Evolutionary conservation across 2,797 vertebrate genomes (phyloP), one percentile per base, ranked within the genome.

Genomic region (Scomberomorus guttatus): DNA sequence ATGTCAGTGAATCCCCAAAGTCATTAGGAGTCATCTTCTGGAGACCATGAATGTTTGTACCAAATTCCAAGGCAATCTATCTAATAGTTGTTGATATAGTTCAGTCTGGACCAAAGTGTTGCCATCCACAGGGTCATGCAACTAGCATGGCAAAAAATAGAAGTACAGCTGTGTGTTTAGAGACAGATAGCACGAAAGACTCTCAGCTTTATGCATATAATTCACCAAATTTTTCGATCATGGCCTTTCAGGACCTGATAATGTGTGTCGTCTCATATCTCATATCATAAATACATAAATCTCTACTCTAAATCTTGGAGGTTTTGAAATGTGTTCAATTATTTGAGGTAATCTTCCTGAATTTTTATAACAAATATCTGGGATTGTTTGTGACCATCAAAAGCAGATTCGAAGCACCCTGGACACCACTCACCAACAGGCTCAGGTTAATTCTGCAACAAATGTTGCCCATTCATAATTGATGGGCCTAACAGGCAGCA

Each of bases 381-480:
- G 6, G 20, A 32, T 57, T 60, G 37, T 56, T 50, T 69, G 6
- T 46, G 37, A 60, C 9, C 1, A 7, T n/a, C 34, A 62, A 63
- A 66, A 73, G 29, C 58, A 20, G 59, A 68, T 71, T 64, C 67
- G 2, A 24, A 61, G 22, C 37, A 52, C 11, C 73, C 10, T 9
- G 3, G 42, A 44, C 25, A 72, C 50, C 39, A 42, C 34, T 42
- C 56, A 79, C 22, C 11, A 70, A 65, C 34, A 66, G 59, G 44
- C 37, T 52, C 50, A 65, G 14, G 12, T 68, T 75, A 66, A 79
- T 72, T 72, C 66, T 72, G 48, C 50, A 18, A 65, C 68, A 85
- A 84, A 87, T 80, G 80, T 39, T 76, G 65, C 24, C 24, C 50
- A 72, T 93, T 83, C 72, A 89, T 94, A 85, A 92, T 90, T 82